These are phyloP conservation scores for Sitobion miscanthi DNA, from an alignment of 1,140 invertebrate genomes.

Conservation along the genomic window DNA sequence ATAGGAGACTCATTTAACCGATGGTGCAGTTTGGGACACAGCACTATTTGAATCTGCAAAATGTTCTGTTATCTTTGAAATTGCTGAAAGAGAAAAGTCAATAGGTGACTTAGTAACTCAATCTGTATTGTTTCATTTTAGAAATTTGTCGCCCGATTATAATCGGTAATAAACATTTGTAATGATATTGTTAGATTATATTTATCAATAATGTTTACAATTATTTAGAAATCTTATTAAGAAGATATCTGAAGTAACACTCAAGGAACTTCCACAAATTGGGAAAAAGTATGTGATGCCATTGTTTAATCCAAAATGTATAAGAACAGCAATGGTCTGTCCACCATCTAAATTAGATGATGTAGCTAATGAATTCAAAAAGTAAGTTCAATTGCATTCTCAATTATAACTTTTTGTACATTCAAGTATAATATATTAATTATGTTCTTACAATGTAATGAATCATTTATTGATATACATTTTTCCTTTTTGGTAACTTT, in stretches of 20 bases:
- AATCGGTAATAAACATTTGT: constrained; percentile 67
- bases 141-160: constrained; percentile 72
- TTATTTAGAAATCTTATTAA: constrained; percentile 69
- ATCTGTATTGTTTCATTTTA: constrained; percentile 76
- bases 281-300: constrained; percentile 74
- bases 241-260: constrained; percentile 72
- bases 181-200: not conserved
- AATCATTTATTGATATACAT: not conserved
- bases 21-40: constrained; percentile 71
- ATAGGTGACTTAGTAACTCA: constrained; percentile 74
- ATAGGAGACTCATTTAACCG: constrained; percentile 72
- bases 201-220: not conserved
- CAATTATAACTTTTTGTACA: not conserved
- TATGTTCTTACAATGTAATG: not conserved
- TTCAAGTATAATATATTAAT: not conserved
- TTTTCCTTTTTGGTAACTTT: not conserved
- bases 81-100: constrained; percentile 80
- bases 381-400: constrained; percentile 64
- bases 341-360: constrained; percentile 77
- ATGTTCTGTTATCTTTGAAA: constrained; percentile 83
- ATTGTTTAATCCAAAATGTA: constrained; percentile 69
- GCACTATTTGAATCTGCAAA: constrained; percentile 81
- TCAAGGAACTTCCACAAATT: constrained; percentile 71
- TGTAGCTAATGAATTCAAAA: constrained; percentile 70
- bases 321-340: constrained; percentile 75